These are phyloP conservation scores for Romanomermis culicivorax DNA, from an alignment of 2,888 invertebrate genomes.

Conservation along the genomic window DNA sequence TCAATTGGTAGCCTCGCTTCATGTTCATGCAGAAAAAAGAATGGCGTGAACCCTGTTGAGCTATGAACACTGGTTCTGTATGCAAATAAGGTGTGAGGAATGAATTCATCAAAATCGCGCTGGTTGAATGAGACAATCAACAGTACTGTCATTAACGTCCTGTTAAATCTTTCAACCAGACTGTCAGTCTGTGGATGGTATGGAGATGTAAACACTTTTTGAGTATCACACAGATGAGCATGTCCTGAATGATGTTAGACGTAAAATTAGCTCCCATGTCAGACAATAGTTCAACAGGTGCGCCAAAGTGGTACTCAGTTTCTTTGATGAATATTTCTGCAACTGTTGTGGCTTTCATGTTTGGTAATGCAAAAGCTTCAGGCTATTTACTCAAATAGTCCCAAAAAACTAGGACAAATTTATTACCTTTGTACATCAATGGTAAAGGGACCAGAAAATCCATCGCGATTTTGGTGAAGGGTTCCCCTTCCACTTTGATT, in stretches of 20 bases:
- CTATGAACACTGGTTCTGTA: conserved; percentile 16
- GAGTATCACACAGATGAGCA: conserved; percentile 10
- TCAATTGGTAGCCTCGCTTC: conserved; percentile 14
- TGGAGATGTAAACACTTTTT: conserved; percentile 9
- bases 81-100: conserved; percentile 15
- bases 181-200: conserved; percentile 15
- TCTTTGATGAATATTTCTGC: conserved; percentile 14
- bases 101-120: conserved; percentile 17
- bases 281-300: conserved; percentile 13
- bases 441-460: conserved; percentile 14
- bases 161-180: conserved; percentile 15
- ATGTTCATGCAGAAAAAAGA: conserved; percentile 11
- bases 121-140: background rate
- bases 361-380: conserved; percentile 18
- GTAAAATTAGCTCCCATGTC: conserved; percentile 15
- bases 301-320: conserved; percentile 13
- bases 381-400: conserved; percentile 14
- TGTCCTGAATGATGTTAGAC: conserved; percentile 10
- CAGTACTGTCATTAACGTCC: conserved; percentile 12
- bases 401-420: conserved; percentile 15
- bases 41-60: conserved; percentile 14
- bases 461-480: background rate
- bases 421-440: conserved; percentile 9
- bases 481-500: background rate
- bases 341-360: conserved; percentile 20